Evolutionary conservation across 2,797 vertebrate species (phyloP), one percentile per base, ranked within the genome.

Genomic region (Lagocephalus sceleratus): DNA sequence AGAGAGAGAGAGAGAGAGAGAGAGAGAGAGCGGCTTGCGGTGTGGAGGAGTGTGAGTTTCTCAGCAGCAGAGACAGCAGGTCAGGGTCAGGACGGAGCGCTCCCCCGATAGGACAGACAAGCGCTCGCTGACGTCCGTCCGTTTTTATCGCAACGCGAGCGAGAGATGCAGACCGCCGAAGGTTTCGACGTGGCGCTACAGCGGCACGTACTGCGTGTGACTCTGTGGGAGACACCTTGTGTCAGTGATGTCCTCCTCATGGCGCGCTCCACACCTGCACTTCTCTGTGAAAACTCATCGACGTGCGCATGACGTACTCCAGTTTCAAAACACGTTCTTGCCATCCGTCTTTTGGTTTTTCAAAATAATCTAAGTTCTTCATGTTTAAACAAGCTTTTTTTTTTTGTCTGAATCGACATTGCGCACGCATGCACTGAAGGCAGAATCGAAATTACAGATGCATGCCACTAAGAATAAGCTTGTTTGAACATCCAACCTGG

Each of bases 41-140:
- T 46, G 55, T 57, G 54, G 57, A 8, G 48, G 42, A 29, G 58
- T 1, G 11, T 50, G 51, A 26, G 5, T 54, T 62, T 54, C 22
- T 40, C 52, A 49, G 25, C 59, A 38, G 39, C 21, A n/a, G 53
- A 53, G 57, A 62, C 56, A 57, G 19, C 26, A 63, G 60, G 60
- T 76, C 81, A 82, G 85, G 84, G 84, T 60, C 68, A 14, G 29
- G 51, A 32, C 20, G 3, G 20, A 8, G 44, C 20, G 25, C 61
- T 22, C 0, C 26, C 11, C 54, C 61, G 70, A 62, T 66, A 66
- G 51, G 71, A 56, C n/a, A 0, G 15, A 66, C 41, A 35, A 47
- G 58, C 44, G 15, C 25, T 51, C 60, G n/a, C 0, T 85, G 75
- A 80, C 70, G 66, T 79, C 64, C 38, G 20, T 50, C 16, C 6